Conservation (phyloP, 1,140 invertebrate genomes). For the Dinothrombium tinctorium region DNA sequence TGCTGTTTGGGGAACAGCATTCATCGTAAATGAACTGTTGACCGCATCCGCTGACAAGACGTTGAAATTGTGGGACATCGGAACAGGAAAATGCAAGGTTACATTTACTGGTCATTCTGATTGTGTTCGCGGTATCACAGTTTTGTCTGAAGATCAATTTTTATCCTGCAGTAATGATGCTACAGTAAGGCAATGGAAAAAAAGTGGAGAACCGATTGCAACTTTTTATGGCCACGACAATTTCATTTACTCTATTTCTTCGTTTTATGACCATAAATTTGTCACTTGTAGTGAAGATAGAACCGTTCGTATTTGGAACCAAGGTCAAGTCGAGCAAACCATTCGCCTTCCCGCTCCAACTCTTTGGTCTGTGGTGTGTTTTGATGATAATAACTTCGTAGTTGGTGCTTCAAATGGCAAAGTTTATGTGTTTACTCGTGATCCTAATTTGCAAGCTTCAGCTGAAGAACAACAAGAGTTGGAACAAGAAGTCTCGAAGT, state of each 20-base stretch:
- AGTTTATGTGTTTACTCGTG: slow-evolving; percentile 41
- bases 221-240: slow-evolving; percentile 52
- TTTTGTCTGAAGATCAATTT: slow-evolving; percentile 40
- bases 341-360: slow-evolving; percentile 57
- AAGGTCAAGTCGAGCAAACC: slow-evolving; percentile 34
- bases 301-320: slow-evolving; percentile 53
- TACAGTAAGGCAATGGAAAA: slow-evolving; percentile 50
- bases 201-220: slow-evolving; percentile 42
- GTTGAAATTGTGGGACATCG: slow-evolving; percentile 51
- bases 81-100: slow-evolving; percentile 19
- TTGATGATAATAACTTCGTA: slow-evolving; percentile 70
- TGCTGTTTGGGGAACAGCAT: slow-evolving; percentile 66
- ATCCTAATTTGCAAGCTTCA: slow-evolving; percentile 36
- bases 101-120: slow-evolving; percentile 49
- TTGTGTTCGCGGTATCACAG: slow-evolving; percentile 53
- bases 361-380: slow-evolving; percentile 57
- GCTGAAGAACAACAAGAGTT: slow-evolving; percentile 31
- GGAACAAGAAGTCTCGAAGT: slow-evolving; percentile 38
- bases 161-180: slow-evolving; percentile 78
- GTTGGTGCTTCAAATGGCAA: slow-evolving; percentile 30
- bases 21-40: slow-evolving; percentile 33
- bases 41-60: slow-evolving; percentile 77
- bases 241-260: slow-evolving; percentile 34
- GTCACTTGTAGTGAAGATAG: slow-evolving; percentile 64
- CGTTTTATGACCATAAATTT: slow-evolving; percentile 30